These are phyloP conservation scores for Sterrhoptilus dennistouni DNA, from an alignment of 2,113 vertebrate genomes.

Conservation along the genomic window DNA sequence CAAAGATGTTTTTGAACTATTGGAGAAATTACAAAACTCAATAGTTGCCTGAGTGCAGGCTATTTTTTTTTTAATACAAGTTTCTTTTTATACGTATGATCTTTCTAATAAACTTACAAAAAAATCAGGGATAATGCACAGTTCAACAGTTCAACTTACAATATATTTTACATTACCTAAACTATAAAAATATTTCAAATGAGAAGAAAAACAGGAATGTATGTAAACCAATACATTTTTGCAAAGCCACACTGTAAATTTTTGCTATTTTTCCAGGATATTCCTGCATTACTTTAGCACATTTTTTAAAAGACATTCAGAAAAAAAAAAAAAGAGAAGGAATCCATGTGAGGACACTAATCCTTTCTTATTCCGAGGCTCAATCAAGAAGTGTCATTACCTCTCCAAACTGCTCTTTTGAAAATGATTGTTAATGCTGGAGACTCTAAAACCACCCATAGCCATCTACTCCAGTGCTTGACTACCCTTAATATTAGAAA, in stretches of 20 bases:
- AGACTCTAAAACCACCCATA: background rate
- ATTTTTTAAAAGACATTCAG: background rate
- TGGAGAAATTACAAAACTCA: constrained; percentile 49
- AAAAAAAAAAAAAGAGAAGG: background rate
- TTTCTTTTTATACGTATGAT: constrained; percentile 36
- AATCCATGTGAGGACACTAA: background rate
- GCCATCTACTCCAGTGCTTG: background rate
- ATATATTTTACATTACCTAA: background rate
- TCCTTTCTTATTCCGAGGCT: background rate
- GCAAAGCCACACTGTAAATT: background rate
- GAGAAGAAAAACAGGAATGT: background rate
- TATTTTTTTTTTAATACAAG: background rate
- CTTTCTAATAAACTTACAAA: constrained; percentile 30
- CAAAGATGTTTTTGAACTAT: constrained; percentile 68
- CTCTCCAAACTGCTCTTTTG: background rate
- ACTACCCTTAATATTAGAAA: background rate
- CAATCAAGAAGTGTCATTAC: background rate
- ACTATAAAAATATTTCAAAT: background rate
- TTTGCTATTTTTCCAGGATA: background rate
- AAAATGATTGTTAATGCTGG: background rate
- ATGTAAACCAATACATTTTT: background rate
- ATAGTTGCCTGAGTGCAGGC: background rate
- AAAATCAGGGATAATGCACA: background rate
- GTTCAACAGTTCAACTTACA: constrained; percentile 46
- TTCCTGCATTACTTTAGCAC: background rate